Evolutionary conservation across 2,797 vertebrate species (phyloP), one percentile per base, ranked within the genome.

Genomic region (Enteromius thamalakanensis): DNA sequence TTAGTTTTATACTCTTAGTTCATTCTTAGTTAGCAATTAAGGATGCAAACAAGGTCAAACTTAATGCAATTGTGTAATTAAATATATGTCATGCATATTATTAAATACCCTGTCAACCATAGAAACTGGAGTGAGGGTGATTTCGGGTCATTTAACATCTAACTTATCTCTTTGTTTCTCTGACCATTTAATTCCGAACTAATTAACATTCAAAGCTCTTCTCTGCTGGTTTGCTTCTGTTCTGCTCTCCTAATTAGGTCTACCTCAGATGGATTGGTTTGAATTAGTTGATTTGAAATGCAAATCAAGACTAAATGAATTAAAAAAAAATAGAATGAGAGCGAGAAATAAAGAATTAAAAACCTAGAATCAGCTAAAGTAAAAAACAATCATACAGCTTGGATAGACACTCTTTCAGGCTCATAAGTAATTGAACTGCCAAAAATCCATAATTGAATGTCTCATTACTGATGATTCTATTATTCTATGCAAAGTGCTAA

Each of bases 111-210:
- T 10, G 17, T 80, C 77, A 70, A 32, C 34, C 40, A 9, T 9
- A 34, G 1, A 62, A 81, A 62, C 40, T 70, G 10, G 23, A 70
- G 10, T 45, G 51, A 80, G 17, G 6, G 26, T 45, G 67, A 64
- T 34, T 64, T 81, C 4, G 32, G 55, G 69, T 62, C 55, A 64
- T 72, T 60, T 53, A 51, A 34, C 55, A 64, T 72, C 70, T 53
- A 51, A 34, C n/a, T 53, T 19, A 70, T 45, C 34, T 79, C 84
- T 79, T 76, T 68, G 3, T 79, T 90, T 85, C 77, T 86, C 32
- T 74, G 85, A 87, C 84, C 89, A 88, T 88, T 87, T 92, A 89
- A 92, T 92, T 89, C 89, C 55, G 89, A 91, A 87, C 79, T 79
- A 87, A 86, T 93, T 89, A 90, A 78, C 85, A 85, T 92, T 90